A percentile compares a stretch with the other conserved stretches of the same genome.
Conservation (phyloP, 2,888 invertebrate genomes). For the Caenorhabditis panamensis region DNA sequence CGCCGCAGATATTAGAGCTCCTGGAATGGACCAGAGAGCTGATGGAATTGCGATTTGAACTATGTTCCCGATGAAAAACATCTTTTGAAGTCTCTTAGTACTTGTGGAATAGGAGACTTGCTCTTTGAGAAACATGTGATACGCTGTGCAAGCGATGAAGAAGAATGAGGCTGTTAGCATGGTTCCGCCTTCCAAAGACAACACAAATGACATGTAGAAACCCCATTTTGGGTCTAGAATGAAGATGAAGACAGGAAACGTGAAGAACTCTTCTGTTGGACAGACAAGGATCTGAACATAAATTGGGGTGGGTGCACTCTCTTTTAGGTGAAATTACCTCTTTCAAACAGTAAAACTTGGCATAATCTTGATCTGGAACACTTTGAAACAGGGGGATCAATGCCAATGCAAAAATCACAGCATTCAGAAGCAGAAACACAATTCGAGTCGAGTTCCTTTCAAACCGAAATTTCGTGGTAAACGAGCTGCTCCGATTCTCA, state of each 20-base stretch:
- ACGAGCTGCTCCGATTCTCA: background rate
- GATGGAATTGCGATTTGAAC: background rate
- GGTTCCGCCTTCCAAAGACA: no score
- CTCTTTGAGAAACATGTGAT: background rate
- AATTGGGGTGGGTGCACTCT: no score
- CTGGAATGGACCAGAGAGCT: background rate
- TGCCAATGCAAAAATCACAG: background rate
- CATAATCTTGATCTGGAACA: background rate
- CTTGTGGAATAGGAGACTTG: background rate
- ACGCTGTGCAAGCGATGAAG: background rate
- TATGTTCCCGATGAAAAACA: background rate
- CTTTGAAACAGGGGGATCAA: background rate
- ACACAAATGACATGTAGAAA: no score
- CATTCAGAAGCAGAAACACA: background rate
- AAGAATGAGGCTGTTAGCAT: background rate
- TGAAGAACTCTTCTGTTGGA: background rate
- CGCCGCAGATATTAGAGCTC: background rate
- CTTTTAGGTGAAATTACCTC: no score
- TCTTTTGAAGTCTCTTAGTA: background rate
- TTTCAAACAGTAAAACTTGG: background rate
- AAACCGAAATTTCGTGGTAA: background rate
- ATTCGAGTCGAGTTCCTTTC: background rate
- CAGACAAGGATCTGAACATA: background rate
- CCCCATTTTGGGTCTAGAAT: background rate
- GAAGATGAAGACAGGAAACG: background rate